Evolutionary conservation across 2,113 vertebrate species (phyloP), one percentile per base, ranked within the genome.

Genomic region (Stictonetta naevosa): DNA sequence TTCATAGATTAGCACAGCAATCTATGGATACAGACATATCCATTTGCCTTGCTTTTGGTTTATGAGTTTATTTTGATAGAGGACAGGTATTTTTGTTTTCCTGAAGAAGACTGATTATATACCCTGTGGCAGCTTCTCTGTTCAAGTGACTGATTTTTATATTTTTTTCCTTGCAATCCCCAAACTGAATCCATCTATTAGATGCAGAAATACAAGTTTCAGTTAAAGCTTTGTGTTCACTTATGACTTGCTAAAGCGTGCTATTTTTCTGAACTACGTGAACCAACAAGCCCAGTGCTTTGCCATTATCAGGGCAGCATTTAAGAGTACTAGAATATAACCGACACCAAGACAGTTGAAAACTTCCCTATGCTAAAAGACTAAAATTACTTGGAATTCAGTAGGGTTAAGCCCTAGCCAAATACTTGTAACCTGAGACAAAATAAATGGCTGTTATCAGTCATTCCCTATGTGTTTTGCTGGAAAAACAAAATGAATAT

Each of bases 401-500:
- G 18, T 46, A 60, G 55, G 79, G 92, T 74, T 90, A 88, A 93
- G 76, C 86, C 77, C 69, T 90, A 83, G 58, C n/a, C 90, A 94
- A 94, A 91, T 84, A 90, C 76, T 94, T 75, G 73, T 53, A 82
- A 93, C 80, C 76, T 28, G 48, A 88, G 88, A 68, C 11, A 86
- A 91, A 86, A 56, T 63, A 90, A 80, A 72, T 73, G 52, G 55
- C 64, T 81, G 46, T 94, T 96, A 93, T 81, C 88, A 72, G 90
- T 90, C 76, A 53, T 36, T 75, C 79, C 44, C 31, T 71, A 28
- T 88, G 56, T 88, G 62, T 88, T 93, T 88, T 95, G 38, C 86
- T 90, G 69, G 73, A 79, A 74, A 96, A 93, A 64, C 56, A 79
- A 75, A 94, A 68, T 38, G 19, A 74, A 83, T 42, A 25, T 25